These are phyloP conservation scores for Lamellibrachia columna DNA, from an alignment of 2,888 invertebrate genomes.

Conservation along the genomic window DNA sequence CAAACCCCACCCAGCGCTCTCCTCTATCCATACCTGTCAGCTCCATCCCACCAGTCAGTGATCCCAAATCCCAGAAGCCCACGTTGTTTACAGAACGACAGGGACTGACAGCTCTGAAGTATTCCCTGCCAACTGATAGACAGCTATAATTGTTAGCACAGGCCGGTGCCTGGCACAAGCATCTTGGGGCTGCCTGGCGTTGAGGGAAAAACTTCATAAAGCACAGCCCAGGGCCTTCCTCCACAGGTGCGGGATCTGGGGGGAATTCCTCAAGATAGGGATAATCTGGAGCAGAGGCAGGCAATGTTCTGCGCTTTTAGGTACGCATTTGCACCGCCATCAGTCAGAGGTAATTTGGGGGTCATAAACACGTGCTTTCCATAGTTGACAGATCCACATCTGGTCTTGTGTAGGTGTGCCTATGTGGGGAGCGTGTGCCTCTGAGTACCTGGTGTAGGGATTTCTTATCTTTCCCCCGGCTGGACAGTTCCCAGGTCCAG, in stretches of 20 bases:
- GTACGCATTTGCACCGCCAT: constrained; percentile 6
- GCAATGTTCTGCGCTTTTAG: constrained; percentile 16
- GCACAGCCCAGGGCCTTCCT: background rate
- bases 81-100: constrained; percentile 16
- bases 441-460: background rate
- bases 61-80: background rate
- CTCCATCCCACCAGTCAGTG: background rate
- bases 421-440: background rate
- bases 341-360: constrained; percentile 16
- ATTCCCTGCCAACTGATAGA: background rate
- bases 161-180: background rate
- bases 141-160: constrained; percentile 16
- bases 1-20: background rate
- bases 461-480: background rate
- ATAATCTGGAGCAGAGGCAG: background rate
- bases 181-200: background rate
- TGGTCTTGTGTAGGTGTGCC: background rate
- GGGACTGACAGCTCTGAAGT: background rate
- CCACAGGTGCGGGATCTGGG: background rate
- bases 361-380: background rate
- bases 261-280: background rate
- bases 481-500: background rate
- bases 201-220: constrained; percentile 16
- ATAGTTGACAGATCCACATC: background rate
- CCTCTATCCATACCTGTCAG: background rate